Evolutionary conservation across 2,113 vertebrate species (phyloP), one percentile per base, ranked within the genome.

Genomic region (Dasypus novemcinctus): DNA sequence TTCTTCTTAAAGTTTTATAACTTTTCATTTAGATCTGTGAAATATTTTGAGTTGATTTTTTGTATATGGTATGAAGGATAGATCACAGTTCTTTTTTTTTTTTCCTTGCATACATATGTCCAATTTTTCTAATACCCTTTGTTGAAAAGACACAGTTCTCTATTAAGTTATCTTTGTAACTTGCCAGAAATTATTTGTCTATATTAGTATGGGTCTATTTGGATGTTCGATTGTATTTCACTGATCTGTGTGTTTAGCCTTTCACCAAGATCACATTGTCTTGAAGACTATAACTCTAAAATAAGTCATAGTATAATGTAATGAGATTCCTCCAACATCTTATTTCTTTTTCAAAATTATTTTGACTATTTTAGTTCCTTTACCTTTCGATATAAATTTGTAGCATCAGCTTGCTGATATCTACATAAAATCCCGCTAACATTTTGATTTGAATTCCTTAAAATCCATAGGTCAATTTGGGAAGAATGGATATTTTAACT

Each of bases 41-140:
- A 75, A 5, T 6, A 27, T 78, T 68, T 92, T 85, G 18, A 33
- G 17, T 75, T 85, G 84, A 49, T 72, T 95, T 59, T 93, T 76
- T 33, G 27, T 38, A 8, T 90, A 49, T 66, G 3, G 33, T 41
- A 8, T n/a, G 41, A 54, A 43, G 61, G 82, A 33, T 68, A 82
- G 8, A 21, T 68, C 31, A 83, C 66, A 8, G 1, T 72, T 86
- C 5, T 13, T 29, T 94, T 63, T 49, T 87, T 63, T 49, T 7
- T 49, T 7, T 49, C 5, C n/a, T n/a, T 72, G 15, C 18, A 43
- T 36, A 87, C 52, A 12, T 27, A 93, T 81, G 20, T 71, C 29
- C 18, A 86, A 38, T 86, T 90, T 4, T 94, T 71, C 38, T 83
- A 91, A 75, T 87, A 92, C 10, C 23, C 74, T 80, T 92, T 86